Evolutionary conservation across 2,888 invertebrate species (phyloP), one percentile per base, ranked within the genome.

Genomic region (Leptura quadrifasciata): DNA sequence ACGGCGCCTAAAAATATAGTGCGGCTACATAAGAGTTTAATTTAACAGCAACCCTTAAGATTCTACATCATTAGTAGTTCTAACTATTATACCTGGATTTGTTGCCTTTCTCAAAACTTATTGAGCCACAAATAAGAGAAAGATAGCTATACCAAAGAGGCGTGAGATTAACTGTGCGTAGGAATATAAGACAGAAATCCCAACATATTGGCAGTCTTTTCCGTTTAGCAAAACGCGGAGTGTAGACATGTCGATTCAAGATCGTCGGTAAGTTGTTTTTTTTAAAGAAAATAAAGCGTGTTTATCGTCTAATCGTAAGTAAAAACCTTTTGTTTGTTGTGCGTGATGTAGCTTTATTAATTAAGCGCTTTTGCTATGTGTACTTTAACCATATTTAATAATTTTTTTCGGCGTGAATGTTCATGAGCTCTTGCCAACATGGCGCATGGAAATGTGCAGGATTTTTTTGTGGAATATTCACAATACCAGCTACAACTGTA

Each of bases 241-340:
- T 93, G 92, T 74, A 92, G 95, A 94, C 94, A 95, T 95, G 95
- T 95, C 95, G 79, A 91, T 93, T 92, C 93, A 92, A 90, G 95
- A 95, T 91, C 92, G 94, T 93, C 94, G 94, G 95, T 94, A 94
- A 94, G 94, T 92, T 89, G 85, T 85, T 83, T 85, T 87, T 87
- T 90, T 90, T 76, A 35, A 74, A 57, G 57, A 70, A 80, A 78
- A 71, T 79, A 75, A 47, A 17, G 15, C 54, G 18, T 78, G 79
- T 80, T 79, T 75, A 75, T 78, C 72, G 47, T 35, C 68, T 60
- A 78, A 78, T 76, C 71, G 75, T 79, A 71, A 76, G 76, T 76
- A 76, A 39, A 76, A 79, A 72, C 67, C 58, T 76, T 74, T 61
- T 61, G 47, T 64, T 68, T 76, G 21, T 60, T 21, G 72, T 52